Conservation (phyloP, 2,888 invertebrate species). For the Caenorhabditis drosophilae region DNA sequence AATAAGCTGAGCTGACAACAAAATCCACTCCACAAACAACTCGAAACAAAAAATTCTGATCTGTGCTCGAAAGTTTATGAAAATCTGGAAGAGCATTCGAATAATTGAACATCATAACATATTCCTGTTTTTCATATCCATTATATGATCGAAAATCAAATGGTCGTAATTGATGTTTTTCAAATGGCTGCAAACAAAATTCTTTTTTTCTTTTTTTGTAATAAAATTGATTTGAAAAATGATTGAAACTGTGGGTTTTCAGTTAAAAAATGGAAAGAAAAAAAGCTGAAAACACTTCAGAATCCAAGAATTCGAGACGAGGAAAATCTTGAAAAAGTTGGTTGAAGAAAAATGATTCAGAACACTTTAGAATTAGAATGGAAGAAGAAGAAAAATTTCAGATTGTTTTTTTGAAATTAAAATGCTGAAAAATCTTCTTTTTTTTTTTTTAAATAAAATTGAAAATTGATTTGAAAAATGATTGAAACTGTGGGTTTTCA, state of each 20-base stretch:
- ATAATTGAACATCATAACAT: slow-evolving; percentile 41
- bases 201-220: too few relatives aligned
- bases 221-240: neutral
- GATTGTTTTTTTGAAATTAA: too few relatives aligned
- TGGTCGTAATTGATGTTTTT: slow-evolving; percentile 27
- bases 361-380: neutral
- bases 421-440: neutral
- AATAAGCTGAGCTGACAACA: slow-evolving; percentile 22
- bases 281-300: neutral
- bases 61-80: slow-evolving; percentile 18
- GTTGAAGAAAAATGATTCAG: neutral
- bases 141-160: slow-evolving; percentile 31
- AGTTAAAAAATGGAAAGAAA: neutral
- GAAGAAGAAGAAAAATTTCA: neutral
- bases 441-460: neutral
- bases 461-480: neutral
- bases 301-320: neutral
- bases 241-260: neutral
- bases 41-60: slow-evolving; percentile 38
- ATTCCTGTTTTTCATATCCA: slow-evolving; percentile 35
- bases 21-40: slow-evolving; percentile 38
- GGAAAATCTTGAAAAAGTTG: neutral
- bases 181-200: slow-evolving; percentile 25
- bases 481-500: neutral
- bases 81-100: slow-evolving; percentile 26